phyloP scores from a whole-genome alignment of 35 echinoderm and acorn worm genomes.

The Eucidaris tribuloides region DNA sequence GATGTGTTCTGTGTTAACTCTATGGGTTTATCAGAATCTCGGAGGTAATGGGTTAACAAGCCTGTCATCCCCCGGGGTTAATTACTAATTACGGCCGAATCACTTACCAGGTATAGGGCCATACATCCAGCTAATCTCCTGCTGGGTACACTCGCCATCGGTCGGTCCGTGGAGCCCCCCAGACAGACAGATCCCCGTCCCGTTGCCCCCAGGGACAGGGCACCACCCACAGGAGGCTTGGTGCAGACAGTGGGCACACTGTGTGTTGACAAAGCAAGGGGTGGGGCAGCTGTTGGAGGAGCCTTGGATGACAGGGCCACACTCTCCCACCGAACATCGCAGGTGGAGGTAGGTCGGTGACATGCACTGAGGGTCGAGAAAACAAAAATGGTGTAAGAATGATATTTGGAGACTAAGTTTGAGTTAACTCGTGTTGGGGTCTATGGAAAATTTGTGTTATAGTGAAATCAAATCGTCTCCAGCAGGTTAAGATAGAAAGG shows the following conservation, averaged over 20 bases:
- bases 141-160: slow-evolving; percentile 23
- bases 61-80: too few relatives aligned
- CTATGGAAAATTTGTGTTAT: too few relatives aligned
- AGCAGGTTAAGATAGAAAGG: too few relatives aligned
- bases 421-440: too few relatives aligned
- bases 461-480: too few relatives aligned
- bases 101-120: slow-evolving; percentile 18
- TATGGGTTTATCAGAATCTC: too few relatives aligned
- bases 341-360: slow-evolving; percentile 80
- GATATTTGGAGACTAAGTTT: too few relatives aligned
- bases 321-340: slow-evolving; percentile 69
- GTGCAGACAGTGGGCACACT: slow-evolving; percentile 59
- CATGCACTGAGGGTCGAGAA: slow-evolving; percentile 83
- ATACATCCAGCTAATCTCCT: slow-evolving; percentile 36
- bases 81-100: too few relatives aligned
- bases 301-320: slow-evolving; percentile 55
- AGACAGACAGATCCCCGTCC: slow-evolving; percentile 79
- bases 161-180: slow-evolving; percentile 59
- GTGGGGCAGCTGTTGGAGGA: slow-evolving; percentile 38
- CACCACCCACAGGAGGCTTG: slow-evolving; percentile 94
- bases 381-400: too few relatives aligned
- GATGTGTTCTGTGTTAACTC: too few relatives aligned
- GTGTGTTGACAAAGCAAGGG: slow-evolving; percentile 56
- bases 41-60: too few relatives aligned
- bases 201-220: slow-evolving; percentile 36